Percentiles rank a stretch among this genome's conserved stretches.
Conservation (phyloP, 2,888 invertebrate species). For the Leptinotarsa peninsularis region DNA sequence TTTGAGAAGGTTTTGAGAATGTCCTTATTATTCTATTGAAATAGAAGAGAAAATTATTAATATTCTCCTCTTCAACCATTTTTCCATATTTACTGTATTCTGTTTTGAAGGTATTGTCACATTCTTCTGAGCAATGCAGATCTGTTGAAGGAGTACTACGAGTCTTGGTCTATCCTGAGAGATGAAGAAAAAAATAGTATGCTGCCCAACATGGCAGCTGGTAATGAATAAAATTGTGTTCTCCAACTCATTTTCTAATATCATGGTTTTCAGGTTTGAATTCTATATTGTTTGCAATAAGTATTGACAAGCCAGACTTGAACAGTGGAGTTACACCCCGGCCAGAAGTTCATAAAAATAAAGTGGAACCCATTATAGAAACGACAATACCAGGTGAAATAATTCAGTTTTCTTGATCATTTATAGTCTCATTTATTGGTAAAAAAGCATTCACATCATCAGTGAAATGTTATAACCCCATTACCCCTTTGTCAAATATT, state of each 20-base stretch:
- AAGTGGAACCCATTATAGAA: slow-evolving; percentile 76
- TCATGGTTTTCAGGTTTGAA: slow-evolving; percentile 71
- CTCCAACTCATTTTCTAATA: not conserved
- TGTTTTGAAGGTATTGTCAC: slow-evolving; percentile 74
- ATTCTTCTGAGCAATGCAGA: slow-evolving; percentile 77
- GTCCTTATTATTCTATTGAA: too few species aligned
- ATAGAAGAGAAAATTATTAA: too few species aligned
- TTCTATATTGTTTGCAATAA: slow-evolving; percentile 91
- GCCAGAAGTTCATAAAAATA: slow-evolving; percentile 66
- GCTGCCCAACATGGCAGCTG: slow-evolving; percentile 88
- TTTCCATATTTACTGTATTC: slow-evolving; percentile 40
- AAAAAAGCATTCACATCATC: too few species aligned
- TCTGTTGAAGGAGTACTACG: slow-evolving; percentile 79
- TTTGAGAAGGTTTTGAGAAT: too few species aligned
- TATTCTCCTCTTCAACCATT: not conserved
- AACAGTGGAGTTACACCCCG: slow-evolving; percentile 71
- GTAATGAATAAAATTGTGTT: slow-evolving; percentile 65
- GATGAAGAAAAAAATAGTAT: slow-evolving; percentile 83
- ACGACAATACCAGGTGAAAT: slow-evolving; percentile 72
- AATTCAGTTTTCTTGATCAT: not conserved
- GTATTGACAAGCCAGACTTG: slow-evolving; percentile 87
- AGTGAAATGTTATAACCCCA: too few species aligned
- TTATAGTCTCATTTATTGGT: not conserved
- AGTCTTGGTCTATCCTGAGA: slow-evolving; percentile 85
- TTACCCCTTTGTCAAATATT: too few species aligned